A percentile compares a stretch with the other conserved stretches of the same genome.
Evolutionary conservation across 2,113 vertebrate species (phyloP).

Genomic region (Seriola rivoliana): DNA sequence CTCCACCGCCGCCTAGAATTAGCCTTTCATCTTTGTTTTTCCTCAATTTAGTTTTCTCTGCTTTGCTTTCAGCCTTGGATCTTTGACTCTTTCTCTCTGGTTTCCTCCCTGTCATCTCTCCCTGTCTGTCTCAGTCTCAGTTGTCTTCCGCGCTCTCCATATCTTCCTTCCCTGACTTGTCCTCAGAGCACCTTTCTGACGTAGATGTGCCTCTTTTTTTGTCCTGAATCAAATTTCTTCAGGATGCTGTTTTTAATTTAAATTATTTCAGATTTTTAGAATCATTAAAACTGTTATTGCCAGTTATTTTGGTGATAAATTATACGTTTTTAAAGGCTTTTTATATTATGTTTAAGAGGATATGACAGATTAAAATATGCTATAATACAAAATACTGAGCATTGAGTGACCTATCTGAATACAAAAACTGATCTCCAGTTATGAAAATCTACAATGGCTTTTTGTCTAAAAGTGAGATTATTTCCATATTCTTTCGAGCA

Average conservation of each 20-base stretch:
- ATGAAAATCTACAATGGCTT: neutral
- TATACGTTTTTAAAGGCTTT: no score
- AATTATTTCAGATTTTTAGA: neutral
- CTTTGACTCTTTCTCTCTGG: conserved; percentile 28
- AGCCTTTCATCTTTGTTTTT: conserved; percentile 78
- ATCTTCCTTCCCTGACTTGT: neutral
- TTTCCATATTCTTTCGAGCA: neutral
- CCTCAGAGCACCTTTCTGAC: conserved; percentile 26
- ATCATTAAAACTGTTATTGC: neutral
- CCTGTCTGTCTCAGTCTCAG: conserved; percentile 21
- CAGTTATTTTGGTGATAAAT: neutral
- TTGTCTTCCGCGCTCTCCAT: neutral
- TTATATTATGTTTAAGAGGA: neutral
- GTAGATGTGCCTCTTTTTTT: neutral
- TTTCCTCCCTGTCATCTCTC: conserved; percentile 1
- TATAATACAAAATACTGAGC: neutral
- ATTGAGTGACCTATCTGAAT: neutral
- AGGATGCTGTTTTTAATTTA: neutral
- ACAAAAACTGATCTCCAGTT: no score
- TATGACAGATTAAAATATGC: neutral
- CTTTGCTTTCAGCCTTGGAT: conserved; percentile 18
- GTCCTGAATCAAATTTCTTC: neutral
- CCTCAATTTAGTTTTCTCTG: conserved; percentile 18
- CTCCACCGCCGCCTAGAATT: conserved; percentile 49
- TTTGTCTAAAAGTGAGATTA: neutral